Evolutionary conservation across 2,888 invertebrate species (phyloP).

Genomic region (Conchocele bisecta): DNA sequence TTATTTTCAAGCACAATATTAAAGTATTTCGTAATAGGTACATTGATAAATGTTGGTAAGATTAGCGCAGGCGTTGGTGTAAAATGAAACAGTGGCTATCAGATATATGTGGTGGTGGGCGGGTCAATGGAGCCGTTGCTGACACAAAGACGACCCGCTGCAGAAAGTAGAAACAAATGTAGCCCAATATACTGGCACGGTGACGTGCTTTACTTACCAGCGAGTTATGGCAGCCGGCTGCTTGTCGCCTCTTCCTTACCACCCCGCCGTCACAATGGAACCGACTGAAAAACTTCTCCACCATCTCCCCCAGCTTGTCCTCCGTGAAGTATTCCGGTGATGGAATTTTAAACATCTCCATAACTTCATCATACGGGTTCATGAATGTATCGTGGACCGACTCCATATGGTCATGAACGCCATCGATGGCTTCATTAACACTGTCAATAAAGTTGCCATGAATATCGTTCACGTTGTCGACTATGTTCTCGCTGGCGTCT

Average conservation of each 20-base stretch:
- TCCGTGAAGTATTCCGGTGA: constrained; percentile 45
- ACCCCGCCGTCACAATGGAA: constrained; percentile 32
- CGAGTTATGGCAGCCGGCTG: constrained; percentile 21
- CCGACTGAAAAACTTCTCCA: constrained; percentile 22
- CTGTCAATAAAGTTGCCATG: constrained; percentile 28
- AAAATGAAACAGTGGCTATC: too few relatives aligned
- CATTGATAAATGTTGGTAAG: too few relatives aligned
- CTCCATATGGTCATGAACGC: constrained; percentile 1
- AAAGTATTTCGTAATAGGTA: too few relatives aligned
- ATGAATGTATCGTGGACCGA: constrained; percentile 26
- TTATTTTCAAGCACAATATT: too few relatives aligned
- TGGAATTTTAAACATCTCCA: constrained; percentile 44
- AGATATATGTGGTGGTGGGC: too few relatives aligned
- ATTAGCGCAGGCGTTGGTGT: too few relatives aligned
- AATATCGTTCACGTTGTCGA: constrained; percentile 2
- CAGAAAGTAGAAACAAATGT: too few relatives aligned
- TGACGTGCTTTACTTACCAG: constrained; percentile 54
- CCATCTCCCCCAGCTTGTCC: constrained; percentile 29
- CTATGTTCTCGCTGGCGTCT: constrained; percentile 11
- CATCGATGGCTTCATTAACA: constrained; percentile 20
- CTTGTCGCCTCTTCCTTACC: constrained; percentile 4
- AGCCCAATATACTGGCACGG: too few relatives aligned
- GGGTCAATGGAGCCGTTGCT: too few relatives aligned
- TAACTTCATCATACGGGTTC: constrained; percentile 45
- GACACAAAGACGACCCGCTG: too few relatives aligned